A percentile compares a stretch with the other conserved stretches of the same genome.
Conservation (phyloP, 2,888 invertebrate species). For the Leucoma salicis region DNA sequence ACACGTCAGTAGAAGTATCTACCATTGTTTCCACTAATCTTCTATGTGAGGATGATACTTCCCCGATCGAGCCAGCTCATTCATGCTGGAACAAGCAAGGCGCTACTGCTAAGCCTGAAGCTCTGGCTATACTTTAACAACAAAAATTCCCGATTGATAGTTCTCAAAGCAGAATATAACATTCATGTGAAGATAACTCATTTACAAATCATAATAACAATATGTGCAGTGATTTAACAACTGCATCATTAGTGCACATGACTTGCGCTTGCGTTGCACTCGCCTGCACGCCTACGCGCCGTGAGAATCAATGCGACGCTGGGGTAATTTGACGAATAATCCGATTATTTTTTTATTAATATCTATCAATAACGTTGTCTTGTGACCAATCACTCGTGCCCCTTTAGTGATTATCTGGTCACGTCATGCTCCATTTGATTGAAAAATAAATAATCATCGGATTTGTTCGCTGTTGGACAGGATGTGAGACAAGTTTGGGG, state of each 20-base stretch:
- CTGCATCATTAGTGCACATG: slow-evolving; percentile 47
- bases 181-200: too few species aligned
- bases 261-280: slow-evolving; percentile 40
- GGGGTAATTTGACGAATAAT: slow-evolving; percentile 36
- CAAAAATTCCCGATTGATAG: too few species aligned
- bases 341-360: slow-evolving; percentile 39
- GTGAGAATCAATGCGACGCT: slow-evolving; percentile 23
- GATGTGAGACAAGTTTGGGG: slow-evolving; percentile 8
- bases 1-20: too few species aligned
- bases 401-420: slow-evolving; percentile 1
- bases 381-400: slow-evolving; percentile 2
- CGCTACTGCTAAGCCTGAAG: too few species aligned
- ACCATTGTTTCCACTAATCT: too few species aligned
- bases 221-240: too few species aligned
- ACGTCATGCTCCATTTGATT: slow-evolving; percentile 6
- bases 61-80: too few species aligned
- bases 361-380: slow-evolving; percentile 19
- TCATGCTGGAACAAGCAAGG: too few species aligned
- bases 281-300: slow-evolving; percentile 22
- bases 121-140: too few species aligned
- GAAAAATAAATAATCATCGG: slow-evolving; percentile 1
- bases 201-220: too few species aligned
- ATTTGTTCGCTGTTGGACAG: background rate
- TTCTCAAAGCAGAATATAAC: too few species aligned
- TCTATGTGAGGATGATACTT: too few species aligned